These are phyloP conservation scores for Heliconius melpomene DNA, from an alignment of 1,140 invertebrate species.

Conservation along the genomic window DNA sequence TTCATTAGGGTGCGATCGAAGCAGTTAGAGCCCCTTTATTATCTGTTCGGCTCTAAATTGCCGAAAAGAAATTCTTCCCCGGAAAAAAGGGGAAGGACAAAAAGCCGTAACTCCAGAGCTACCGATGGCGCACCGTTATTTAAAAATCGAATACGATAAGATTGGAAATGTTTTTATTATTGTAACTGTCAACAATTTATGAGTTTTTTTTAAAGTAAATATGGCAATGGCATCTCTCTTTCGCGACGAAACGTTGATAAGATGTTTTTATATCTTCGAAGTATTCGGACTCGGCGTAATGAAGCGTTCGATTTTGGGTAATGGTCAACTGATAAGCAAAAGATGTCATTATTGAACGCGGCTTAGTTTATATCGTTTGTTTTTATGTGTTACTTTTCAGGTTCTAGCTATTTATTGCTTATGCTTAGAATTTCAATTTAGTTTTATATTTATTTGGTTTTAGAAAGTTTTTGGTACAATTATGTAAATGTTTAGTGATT, in stretches of 20 bases:
- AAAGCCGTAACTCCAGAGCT: constrained; percentile 69
- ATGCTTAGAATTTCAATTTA: neutral
- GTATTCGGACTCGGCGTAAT: constrained; percentile 73
- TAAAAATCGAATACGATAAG: constrained; percentile 81
- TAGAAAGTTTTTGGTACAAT: neutral
- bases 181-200: constrained; percentile 77
- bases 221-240: constrained; percentile 67
- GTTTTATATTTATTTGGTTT: neutral
- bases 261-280: constrained; percentile 69
- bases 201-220: constrained; percentile 74
- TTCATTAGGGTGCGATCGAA: constrained; percentile 78
- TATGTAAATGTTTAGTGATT: no score
- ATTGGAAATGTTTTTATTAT: constrained; percentile 78
- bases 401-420: neutral
- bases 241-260: constrained; percentile 67
- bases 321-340: constrained; percentile 81
- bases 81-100: constrained; percentile 72
- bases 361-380: constrained; percentile 69
- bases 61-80: constrained; percentile 77
- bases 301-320: constrained; percentile 77
- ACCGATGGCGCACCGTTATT: constrained; percentile 75
- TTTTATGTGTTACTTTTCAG: constrained; percentile 41
- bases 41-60: constrained; percentile 81
- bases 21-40: constrained; percentile 82
- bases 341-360: constrained; percentile 71